Conservation (phyloP, 2,888 invertebrate genomes). For the Sepiola atlantica region DNA sequence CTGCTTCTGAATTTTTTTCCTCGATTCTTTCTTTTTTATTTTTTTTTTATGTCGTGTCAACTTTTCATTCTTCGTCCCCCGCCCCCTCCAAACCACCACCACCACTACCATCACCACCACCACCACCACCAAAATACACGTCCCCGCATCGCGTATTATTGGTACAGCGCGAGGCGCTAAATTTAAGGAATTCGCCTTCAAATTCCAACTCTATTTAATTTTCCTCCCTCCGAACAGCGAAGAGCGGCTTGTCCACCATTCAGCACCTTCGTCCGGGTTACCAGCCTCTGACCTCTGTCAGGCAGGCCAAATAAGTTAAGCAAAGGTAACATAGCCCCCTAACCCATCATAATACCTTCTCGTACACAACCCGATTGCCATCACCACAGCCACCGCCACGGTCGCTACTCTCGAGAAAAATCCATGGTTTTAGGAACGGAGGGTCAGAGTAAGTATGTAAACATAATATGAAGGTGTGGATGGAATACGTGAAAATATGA, state of each 20-base stretch:
- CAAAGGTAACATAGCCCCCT: not conserved
- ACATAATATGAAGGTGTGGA: not conserved
- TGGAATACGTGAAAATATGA: not conserved
- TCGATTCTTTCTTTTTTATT: not conserved
- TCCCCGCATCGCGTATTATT: not conserved
- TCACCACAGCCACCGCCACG: not conserved
- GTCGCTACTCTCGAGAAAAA: not conserved
- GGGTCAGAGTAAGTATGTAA: not conserved
- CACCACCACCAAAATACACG: not conserved
- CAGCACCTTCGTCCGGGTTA: not conserved
- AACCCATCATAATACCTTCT: not conserved
- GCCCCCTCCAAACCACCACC: no score
- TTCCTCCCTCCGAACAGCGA: not conserved
- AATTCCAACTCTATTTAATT: not conserved
- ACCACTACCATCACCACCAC: not conserved
- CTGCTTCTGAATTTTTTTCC: not conserved
- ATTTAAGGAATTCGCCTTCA: not conserved
- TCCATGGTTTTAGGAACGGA: not conserved
- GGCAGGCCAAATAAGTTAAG: not conserved
- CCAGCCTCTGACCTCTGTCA: not conserved
- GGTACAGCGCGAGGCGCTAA: not conserved
- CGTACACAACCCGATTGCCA: not conserved
- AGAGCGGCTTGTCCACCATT: constrained; percentile 15
- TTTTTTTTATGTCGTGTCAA: not conserved
- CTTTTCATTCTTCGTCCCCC: not conserved